A percentile compares a stretch with the other conserved stretches of the same genome.
Conservation (phyloP, 2,888 invertebrate species). For the Keiferia lycopersicella region DNA sequence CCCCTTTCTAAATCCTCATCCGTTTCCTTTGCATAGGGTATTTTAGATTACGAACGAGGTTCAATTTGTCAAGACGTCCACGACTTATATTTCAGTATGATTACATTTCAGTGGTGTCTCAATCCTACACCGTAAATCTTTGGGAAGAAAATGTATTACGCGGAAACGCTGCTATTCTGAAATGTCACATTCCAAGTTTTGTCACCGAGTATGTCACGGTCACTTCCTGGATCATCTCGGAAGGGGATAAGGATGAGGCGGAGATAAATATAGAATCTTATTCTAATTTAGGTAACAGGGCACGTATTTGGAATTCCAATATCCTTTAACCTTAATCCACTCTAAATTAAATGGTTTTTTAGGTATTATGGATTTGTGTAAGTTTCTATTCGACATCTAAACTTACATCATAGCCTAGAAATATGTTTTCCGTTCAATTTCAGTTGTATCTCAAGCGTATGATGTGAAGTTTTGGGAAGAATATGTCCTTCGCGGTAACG, state of each 20-base stretch:
- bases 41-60: conserved; percentile 8
- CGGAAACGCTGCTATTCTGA: conserved; percentile 94
- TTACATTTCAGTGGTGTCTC: conserved; percentile 90
- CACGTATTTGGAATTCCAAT: conserved; percentile 31
- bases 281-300: conserved; percentile 64
- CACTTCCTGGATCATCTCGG: conserved; percentile 92
- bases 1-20: conserved; percentile 33
- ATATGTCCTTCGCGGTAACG: conserved; percentile 94
- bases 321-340: conserved; percentile 8
- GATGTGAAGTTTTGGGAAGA: conserved; percentile 96
- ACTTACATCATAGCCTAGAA: not conserved
- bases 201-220: conserved; percentile 94
- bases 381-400: not conserved
- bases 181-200: conserved; percentile 96
- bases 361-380: not conserved
- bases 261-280: conserved; percentile 75
- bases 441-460: conserved; percentile 95
- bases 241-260: conserved; percentile 72
- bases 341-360: not conserved
- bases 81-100: not conserved
- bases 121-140: conserved; percentile 93
- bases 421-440: conserved; percentile 45
- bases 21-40: conserved; percentile 20
- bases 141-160: conserved; percentile 96
- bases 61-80: not conserved